These are phyloP conservation scores for Lacerta bilineata DNA, from an alignment of 2,797 vertebrate species.

Conservation along the genomic window DNA sequence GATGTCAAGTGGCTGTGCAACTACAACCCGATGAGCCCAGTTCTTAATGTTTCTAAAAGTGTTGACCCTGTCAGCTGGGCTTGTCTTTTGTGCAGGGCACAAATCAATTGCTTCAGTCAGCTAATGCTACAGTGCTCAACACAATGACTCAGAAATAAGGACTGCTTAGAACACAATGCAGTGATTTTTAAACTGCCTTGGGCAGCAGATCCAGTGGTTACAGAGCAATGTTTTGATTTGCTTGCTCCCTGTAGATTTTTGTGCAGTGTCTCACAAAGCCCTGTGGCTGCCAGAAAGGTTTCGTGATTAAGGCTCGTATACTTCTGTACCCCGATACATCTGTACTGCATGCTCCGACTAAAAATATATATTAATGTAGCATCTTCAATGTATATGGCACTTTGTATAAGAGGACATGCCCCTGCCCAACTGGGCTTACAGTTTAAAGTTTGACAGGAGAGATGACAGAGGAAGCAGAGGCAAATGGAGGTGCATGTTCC, in stretches of 20 bases:
- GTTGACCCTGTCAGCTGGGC: neutral
- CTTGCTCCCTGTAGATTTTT: neutral
- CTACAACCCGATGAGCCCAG: neutral
- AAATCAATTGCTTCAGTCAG: constrained; percentile 3
- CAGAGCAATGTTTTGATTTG: neutral
- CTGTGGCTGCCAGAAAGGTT: neutral
- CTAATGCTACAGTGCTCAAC: no score
- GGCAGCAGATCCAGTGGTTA: no score
- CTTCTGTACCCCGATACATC: neutral
- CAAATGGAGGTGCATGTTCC: neutral
- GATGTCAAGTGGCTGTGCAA: no score
- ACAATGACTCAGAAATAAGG: neutral
- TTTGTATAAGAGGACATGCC: neutral
- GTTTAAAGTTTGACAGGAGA: neutral
- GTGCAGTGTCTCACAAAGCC: neutral
- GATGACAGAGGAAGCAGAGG: neutral
- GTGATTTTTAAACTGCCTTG: neutral
- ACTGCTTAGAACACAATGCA: neutral
- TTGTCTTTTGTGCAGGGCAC: neutral
- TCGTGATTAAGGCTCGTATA: neutral
- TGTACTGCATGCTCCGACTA: no score
- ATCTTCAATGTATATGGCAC: neutral
- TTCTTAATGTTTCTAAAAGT: constrained; percentile 3
- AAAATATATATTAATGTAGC: neutral
- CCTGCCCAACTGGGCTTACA: neutral